These are phyloP conservation scores for Diadema setosum DNA, from an alignment of 35 echinoderm and acorn worm genomes.

Conservation along the genomic window DNA sequence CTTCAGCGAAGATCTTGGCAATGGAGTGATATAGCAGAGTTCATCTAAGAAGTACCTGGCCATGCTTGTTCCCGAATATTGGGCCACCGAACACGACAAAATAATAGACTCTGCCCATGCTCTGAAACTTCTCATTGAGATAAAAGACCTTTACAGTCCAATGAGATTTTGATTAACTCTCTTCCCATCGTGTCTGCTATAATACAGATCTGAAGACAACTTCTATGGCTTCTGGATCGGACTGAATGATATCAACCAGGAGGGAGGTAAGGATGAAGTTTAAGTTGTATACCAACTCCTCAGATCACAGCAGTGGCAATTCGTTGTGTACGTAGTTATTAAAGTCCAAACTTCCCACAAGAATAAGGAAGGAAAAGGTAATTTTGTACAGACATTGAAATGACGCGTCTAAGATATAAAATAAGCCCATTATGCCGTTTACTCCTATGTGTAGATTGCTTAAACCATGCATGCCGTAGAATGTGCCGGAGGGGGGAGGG, in stretches of 20 bases:
- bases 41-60: no score
- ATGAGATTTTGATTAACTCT: background rate
- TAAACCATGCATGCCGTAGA: no score
- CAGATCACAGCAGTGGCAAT: background rate
- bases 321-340: background rate
- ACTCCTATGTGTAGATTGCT: no score
- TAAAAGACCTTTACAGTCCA: background rate
- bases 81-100: no score
- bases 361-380: background rate
- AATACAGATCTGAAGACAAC: conserved; percentile 2
- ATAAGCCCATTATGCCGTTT: no score
- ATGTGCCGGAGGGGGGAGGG: no score
- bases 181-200: background rate
- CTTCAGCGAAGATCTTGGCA: no score
- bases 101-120: no score
- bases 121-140: no score
- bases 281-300: background rate
- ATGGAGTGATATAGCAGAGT: no score
- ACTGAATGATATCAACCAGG: conserved; percentile 17
- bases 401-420: no score
- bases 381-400: background rate
- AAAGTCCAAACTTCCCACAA: background rate
- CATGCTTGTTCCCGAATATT: no score
- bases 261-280: conserved; percentile 26
- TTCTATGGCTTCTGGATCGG: conserved; percentile 59